Conservation (phyloP, 2,797 vertebrate species). For the Microctenopoma steveboyesi region DNA sequence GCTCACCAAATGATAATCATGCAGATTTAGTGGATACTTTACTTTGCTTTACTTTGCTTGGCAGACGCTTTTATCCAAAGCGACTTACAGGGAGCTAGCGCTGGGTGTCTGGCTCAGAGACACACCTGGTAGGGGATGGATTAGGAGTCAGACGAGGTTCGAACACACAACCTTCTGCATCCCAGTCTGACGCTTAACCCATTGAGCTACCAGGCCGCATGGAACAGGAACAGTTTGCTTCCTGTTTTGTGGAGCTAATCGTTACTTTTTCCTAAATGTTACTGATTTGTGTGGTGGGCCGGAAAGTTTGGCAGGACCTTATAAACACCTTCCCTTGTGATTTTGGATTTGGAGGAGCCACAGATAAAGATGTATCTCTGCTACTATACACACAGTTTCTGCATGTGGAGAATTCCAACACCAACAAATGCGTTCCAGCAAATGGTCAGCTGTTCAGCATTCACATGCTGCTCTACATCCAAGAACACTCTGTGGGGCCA, state of each 20-base stretch:
- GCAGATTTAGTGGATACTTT: not conserved
- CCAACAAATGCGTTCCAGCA: constrained; percentile 7
- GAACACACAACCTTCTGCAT: no score
- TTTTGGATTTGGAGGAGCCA: not conserved
- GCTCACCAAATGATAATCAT: not conserved
- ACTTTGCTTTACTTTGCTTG: no score
- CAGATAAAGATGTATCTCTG: not conserved
- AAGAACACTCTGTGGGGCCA: not conserved
- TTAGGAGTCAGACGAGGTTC: no score
- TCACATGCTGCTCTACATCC: constrained; percentile 6
- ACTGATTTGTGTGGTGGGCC: not conserved
- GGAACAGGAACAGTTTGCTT: no score
- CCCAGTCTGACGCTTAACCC: no score
- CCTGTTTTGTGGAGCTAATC: not conserved
- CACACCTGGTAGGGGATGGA: no score
- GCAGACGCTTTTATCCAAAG: no score
- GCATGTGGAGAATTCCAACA: not conserved
- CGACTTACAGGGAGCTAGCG: no score
- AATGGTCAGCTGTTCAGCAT: constrained; percentile 2
- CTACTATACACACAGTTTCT: not conserved
- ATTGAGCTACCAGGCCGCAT: no score
- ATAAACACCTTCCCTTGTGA: not conserved
- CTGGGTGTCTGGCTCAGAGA: no score
- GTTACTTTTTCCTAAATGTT: not conserved
- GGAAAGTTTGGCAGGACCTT: not conserved